Conservation (phyloP, 2,113 vertebrate species). For the Rhodinocichla rosea region DNA sequence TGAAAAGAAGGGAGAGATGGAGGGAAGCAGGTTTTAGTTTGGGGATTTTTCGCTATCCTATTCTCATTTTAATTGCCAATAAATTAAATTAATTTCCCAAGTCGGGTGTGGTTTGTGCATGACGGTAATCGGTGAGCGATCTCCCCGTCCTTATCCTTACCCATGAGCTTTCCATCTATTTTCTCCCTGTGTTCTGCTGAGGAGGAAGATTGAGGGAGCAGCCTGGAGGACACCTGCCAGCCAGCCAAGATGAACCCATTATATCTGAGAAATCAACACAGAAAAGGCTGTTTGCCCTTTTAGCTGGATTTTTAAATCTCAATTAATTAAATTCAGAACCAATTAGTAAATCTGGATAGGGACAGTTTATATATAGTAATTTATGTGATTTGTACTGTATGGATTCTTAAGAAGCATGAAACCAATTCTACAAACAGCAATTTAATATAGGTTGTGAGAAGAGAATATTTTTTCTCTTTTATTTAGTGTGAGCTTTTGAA, state of each 20-base stretch:
- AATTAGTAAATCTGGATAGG: neutral
- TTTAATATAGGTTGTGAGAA: neutral
- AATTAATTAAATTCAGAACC: neutral
- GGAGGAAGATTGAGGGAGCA: neutral
- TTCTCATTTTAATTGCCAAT: neutral
- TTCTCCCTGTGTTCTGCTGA: neutral
- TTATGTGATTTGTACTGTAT: neutral
- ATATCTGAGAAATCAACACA: neutral
- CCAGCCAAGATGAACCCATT: neutral
- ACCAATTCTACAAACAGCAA: neutral
- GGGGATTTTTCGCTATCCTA: neutral
- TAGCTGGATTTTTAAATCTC: neutral
- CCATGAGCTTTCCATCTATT: neutral
- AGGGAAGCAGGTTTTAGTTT: neutral
- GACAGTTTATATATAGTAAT: neutral
- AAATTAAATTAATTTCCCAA: neutral
- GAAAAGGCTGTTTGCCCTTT: neutral
- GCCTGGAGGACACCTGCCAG: neutral
- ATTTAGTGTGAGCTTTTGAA: neutral
- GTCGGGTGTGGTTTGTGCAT: fast-evolving
- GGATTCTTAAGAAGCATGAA: neutral
- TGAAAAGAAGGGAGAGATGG: neutral
- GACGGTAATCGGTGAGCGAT: fast-evolving
- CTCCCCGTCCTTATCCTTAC: neutral
- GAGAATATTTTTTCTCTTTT: neutral